Conservation (phyloP, 2,797 vertebrate genomes). For the Propithecus perrieri region DNA sequence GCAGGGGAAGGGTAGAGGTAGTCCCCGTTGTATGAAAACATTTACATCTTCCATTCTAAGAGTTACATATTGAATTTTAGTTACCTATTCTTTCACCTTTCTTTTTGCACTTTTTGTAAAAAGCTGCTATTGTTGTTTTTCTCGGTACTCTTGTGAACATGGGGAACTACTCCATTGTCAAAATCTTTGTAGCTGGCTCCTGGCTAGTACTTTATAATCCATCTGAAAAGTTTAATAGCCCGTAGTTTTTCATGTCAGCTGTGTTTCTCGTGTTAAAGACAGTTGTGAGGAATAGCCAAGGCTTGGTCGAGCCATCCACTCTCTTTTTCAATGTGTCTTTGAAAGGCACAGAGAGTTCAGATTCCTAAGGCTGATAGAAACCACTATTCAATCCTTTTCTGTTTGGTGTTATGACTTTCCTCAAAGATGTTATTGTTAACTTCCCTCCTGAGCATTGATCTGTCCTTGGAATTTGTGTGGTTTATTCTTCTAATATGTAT, state of each 20-base stretch:
- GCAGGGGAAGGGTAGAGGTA: not conserved
- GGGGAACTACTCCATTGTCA: conserved; percentile 3
- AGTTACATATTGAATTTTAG: not conserved
- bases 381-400: not conserved
- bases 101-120: conserved; percentile 1
- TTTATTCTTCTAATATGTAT: not conserved
- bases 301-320: not conserved
- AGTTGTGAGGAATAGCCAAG: not conserved
- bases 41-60: not conserved
- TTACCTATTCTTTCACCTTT: not conserved
- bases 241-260: not conserved
- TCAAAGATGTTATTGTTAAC: not conserved
- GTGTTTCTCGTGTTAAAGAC: not conserved
- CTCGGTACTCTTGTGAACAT: not conserved
- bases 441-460: not conserved
- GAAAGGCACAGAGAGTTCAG: not conserved
- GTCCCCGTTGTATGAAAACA: not conserved
- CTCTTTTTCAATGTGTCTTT: not conserved
- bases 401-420: not conserved
- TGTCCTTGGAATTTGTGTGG: not conserved
- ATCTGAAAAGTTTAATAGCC: conserved; percentile 29
- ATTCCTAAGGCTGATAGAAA: conserved; percentile 3
- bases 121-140: conserved; percentile 16
- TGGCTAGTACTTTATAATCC: conserved; percentile 56
- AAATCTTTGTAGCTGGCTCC: conserved; percentile 39